A percentile compares a stretch with the other conserved stretches of the same genome.
These are phyloP conservation scores for Odobenus rosmarus DNA, from an alignment of 2,113 vertebrate species.

Conservation along the genomic window DNA sequence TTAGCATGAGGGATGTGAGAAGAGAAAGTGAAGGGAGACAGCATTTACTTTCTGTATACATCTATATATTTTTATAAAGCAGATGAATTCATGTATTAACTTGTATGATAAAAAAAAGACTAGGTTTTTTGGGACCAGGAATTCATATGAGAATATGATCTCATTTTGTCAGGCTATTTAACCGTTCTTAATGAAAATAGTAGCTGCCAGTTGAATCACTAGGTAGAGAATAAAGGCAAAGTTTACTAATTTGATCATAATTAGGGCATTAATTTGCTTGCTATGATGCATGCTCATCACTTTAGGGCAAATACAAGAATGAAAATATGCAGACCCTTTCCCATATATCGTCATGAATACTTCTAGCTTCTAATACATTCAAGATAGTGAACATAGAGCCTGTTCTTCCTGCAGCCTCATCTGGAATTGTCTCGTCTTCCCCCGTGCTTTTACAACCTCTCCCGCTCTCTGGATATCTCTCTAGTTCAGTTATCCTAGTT, in stretches of 20 bases:
- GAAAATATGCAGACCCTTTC: neutral
- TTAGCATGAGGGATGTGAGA: neutral
- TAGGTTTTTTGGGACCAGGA: neutral
- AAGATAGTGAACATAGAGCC: neutral
- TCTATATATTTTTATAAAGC: neutral
- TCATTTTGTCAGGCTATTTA: slow-evolving; percentile 34
- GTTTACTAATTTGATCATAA: neutral
- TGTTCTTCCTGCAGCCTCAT: neutral
- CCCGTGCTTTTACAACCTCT: neutral
- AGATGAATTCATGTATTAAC: neutral
- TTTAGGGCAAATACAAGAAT: neutral
- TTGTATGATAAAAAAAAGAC: neutral
- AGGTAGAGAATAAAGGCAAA: neutral
- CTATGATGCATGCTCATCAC: neutral
- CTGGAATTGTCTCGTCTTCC: neutral
- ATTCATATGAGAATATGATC: neutral
- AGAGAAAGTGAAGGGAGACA: neutral
- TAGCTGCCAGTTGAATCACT: neutral
- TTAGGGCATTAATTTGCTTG: neutral
- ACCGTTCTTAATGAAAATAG: neutral
- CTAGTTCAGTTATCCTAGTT: neutral
- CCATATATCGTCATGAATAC: neutral
- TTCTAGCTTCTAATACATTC: neutral
- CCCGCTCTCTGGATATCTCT: neutral
- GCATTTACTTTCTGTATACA: neutral